Evolutionary conservation across 2,888 invertebrate genomes (phyloP), one percentile per base, ranked within the genome.

Genomic region (Cephus rjabovi): DNA sequence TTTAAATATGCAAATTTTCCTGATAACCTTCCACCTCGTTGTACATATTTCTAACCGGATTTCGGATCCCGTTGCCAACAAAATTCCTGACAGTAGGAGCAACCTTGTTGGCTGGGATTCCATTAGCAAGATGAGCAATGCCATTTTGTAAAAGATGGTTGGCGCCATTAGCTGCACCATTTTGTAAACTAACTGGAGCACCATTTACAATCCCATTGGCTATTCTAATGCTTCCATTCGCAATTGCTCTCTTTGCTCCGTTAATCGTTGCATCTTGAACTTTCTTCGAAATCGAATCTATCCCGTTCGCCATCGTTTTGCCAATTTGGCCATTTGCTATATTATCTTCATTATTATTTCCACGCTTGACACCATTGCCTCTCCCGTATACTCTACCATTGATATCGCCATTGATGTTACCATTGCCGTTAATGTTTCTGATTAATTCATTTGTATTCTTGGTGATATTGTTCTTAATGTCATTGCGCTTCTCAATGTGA

Each of bases 11-110:
- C n/a, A 88, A 84, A 84, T 90, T 89, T 76, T 90, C 87, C 69
- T 90, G 89, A 82, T 91, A 92, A 31, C 88, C 89, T 80, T 92
- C 92, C 37, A 93, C 91, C 84, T 92, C 92, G 77, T 92, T 92
- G 84, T 92, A 92, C 92, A 92, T 93, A 80, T 91, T 89, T 77
- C 86, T 88, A 31, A 89, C 80, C 1, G 89, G 84, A 77, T 90
- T 87, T 33, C 81, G 85, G 68, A 71, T 76, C 3, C 34, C 35
- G 1, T 34, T 74, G 30, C 70, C 76, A 23, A 56, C 9, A 2
- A 56, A 56, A 71, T 78, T 80, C 81, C 80, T 86, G 76, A 79
- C 87, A 81, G 84, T 82, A 0, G 91, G 89, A 3, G 86, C 87
- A 0, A 90, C 86, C 79, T 87, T 87, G 73, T 90, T 90, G 4